phyloP scores from a whole-genome alignment of 2,888 invertebrate genomes.

The Nyleta sp. region DNA sequence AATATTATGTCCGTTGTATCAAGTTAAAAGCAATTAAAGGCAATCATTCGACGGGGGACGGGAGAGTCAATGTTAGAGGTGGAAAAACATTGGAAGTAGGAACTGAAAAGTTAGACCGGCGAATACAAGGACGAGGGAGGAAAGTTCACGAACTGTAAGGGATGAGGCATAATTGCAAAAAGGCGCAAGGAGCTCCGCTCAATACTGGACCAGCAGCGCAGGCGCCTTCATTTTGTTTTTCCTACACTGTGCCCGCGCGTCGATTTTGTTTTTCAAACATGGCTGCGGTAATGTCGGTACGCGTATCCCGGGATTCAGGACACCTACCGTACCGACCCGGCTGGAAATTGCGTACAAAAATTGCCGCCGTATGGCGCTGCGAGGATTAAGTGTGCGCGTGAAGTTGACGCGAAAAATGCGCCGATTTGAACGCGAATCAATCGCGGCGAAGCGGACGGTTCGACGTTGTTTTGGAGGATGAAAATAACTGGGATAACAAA shows the following conservation, averaged over 20 bases:
- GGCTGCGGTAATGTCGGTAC: conserved; percentile 75
- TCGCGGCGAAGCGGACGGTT: no score
- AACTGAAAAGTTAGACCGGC: conserved; percentile 64
- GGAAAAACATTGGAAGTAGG: conserved; percentile 64
- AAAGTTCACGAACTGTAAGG: conserved; percentile 69
- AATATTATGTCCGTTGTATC: conserved; percentile 73
- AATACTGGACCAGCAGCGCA: conserved; percentile 81
- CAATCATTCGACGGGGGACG: conserved; percentile 46
- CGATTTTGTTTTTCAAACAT: conserved; percentile 80
- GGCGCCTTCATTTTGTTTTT: conserved; percentile 83
- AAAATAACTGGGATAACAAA: no score
- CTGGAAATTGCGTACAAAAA: conserved; percentile 65
- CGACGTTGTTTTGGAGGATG: no score
- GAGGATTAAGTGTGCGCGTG: conserved; percentile 42
- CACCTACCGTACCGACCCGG: conserved; percentile 74
- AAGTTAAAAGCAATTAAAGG: conserved; percentile 70
- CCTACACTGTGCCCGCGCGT: conserved; percentile 74
- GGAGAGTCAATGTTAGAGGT: conserved; percentile 65
- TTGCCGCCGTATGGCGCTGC: conserved; percentile 72
- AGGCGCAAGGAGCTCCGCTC: conserved; percentile 80
- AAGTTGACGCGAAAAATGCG: conserved; percentile 7
- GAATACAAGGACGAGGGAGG: conserved; percentile 65
- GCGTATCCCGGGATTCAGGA: conserved; percentile 66
- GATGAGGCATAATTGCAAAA: conserved; percentile 78
- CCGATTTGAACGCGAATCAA: no score